Evolutionary conservation across 2,797 vertebrate species (phyloP).

Genomic region (Ciconia nigra): DNA sequence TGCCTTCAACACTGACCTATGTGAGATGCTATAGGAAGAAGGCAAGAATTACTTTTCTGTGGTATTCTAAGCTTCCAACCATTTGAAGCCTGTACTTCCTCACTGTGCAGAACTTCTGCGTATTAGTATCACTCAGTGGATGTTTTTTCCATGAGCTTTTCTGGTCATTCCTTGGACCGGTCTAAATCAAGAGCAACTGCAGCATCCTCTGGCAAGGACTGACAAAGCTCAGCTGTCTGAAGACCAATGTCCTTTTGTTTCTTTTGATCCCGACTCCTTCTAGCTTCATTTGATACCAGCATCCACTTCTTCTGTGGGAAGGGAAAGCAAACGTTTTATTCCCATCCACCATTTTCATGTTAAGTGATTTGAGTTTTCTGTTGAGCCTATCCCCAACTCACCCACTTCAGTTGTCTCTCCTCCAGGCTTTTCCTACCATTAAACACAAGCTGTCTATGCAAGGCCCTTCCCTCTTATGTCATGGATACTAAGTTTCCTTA

Average conservation of each 20-base stretch:
- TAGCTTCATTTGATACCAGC: not conserved
- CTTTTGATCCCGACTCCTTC: not conserved
- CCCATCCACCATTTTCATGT: not conserved
- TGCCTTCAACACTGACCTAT: not conserved
- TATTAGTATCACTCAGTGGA: not conserved
- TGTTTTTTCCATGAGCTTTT: not conserved
- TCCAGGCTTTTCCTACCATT: not conserved
- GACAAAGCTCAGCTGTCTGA: not conserved
- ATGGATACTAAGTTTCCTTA: not conserved
- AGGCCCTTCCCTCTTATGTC: not conserved
- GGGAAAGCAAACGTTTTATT: not conserved
- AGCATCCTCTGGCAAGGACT: not conserved
- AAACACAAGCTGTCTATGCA: not conserved
- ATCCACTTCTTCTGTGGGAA: not conserved
- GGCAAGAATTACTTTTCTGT: not conserved
- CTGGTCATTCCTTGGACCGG: not conserved
- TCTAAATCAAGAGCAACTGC: not conserved
- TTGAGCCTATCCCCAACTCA: not conserved
- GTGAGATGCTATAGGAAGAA: not conserved
- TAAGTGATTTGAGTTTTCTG: not conserved
- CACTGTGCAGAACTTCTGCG: not conserved
- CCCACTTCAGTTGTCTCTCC: not conserved
- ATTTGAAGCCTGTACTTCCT: not conserved
- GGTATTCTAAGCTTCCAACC: not conserved
- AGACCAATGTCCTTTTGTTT: not conserved